Percentiles rank a stretch among this genome's conserved stretches.
These are phyloP conservation scores for Pammene aurita DNA, from an alignment of 2,888 invertebrate genomes.

Conservation along the genomic window DNA sequence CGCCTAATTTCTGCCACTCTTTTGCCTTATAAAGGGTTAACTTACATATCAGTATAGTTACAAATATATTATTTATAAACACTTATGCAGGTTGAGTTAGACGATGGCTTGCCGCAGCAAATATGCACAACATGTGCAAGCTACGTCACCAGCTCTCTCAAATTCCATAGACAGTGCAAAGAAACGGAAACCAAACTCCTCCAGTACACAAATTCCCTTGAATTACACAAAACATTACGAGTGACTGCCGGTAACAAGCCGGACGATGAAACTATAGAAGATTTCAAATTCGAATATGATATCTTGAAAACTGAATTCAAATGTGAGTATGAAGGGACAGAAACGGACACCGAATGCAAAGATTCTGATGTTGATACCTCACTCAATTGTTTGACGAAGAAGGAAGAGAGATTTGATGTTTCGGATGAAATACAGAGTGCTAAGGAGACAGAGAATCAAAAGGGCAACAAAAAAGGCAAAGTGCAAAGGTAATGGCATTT, in stretches of 20 bases:
- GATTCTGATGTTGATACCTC: background rate
- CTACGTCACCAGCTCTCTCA: constrained; percentile 51
- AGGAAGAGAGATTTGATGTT: background rate
- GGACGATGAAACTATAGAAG: constrained; percentile 55
- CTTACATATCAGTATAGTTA: too few relatives aligned
- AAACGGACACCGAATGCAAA: background rate
- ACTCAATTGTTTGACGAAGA: background rate
- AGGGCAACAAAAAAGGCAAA: background rate
- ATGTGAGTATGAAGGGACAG: constrained; percentile 6
- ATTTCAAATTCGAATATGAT: constrained; percentile 41
- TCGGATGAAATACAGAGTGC: too few relatives aligned
- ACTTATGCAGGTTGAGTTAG: constrained; percentile 51
- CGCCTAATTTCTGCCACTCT: too few relatives aligned
- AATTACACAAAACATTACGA: constrained; percentile 27
- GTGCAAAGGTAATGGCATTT: constrained; percentile 8
- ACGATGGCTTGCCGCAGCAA: constrained; percentile 53
- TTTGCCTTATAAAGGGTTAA: too few relatives aligned
- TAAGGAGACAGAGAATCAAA: background rate
- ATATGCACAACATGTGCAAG: constrained; percentile 53
- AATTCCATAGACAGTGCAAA: constrained; percentile 54
- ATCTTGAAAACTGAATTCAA: constrained; percentile 44
- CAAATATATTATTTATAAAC: too few relatives aligned
- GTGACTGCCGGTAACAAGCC: constrained; percentile 48
- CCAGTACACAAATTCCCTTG: constrained; percentile 50
- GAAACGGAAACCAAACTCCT: constrained; percentile 48